These are phyloP conservation scores for Torymus auratus DNA, from an alignment of 2,888 invertebrate species.

Conservation along the genomic window DNA sequence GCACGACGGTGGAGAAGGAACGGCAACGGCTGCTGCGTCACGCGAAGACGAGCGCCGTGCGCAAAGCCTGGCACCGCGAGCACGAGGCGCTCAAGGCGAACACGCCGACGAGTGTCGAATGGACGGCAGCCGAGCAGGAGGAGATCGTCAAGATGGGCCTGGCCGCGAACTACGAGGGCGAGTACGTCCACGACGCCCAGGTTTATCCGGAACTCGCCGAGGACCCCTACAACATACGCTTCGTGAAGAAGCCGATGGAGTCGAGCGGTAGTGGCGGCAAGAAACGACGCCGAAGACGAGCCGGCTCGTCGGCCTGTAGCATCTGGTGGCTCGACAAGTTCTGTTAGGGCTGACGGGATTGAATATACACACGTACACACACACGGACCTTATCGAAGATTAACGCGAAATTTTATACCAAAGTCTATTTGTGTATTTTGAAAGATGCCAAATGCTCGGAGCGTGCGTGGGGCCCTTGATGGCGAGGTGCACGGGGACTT, in stretches of 20 bases:
- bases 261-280: conserved; percentile 79
- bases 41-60: conserved; percentile 90
- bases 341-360: conserved; percentile 65
- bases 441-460: conserved; percentile 51
- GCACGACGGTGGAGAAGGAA: conserved; percentile 93
- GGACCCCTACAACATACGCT: conserved; percentile 95
- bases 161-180: conserved; percentile 91
- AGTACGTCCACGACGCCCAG: conserved; percentile 93
- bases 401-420: conserved; percentile 78
- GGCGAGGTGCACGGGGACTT: not conserved
- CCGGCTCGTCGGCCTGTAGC: conserved; percentile 77
- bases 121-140: conserved; percentile 92
- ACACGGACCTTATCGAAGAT: conserved; percentile 77
- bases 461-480: not conserved
- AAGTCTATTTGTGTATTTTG: conserved; percentile 79
- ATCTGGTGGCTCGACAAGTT: conserved; percentile 78
- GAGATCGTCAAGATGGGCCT: conserved; percentile 91
- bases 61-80: conserved; percentile 96
- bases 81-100: conserved; percentile 89
- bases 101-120: conserved; percentile 87
- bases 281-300: conserved; percentile 86
- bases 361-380: conserved; percentile 62
- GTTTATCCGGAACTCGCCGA: conserved; percentile 95
- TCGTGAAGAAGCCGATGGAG: conserved; percentile 87
- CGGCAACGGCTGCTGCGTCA: conserved; percentile 92